Conservation (phyloP, 1,140 invertebrate genomes). For the Mamestra configurata region DNA sequence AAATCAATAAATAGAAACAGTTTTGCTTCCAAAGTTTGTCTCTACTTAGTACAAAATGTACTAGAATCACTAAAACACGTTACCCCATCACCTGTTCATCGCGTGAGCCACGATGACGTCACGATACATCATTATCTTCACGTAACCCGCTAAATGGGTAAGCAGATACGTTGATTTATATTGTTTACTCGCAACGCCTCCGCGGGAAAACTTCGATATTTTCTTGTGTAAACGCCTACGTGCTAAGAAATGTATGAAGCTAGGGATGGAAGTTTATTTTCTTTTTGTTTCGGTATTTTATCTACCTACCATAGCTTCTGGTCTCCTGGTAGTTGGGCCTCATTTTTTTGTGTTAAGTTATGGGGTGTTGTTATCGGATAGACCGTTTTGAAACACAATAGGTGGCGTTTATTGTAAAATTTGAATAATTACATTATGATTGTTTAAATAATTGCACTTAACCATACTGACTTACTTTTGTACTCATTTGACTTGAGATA, state of each 20-base stretch:
- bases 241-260: constrained; percentile 19
- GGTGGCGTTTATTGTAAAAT: too few relatives aligned
- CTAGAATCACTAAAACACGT: background rate
- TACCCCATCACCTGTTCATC: background rate
- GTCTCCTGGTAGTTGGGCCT: background rate
- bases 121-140: constrained; percentile 21
- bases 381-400: too few relatives aligned
- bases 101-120: background rate
- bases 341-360: background rate
- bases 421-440: too few relatives aligned
- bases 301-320: background rate
- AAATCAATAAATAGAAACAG: too few relatives aligned
- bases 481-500: too few relatives aligned
- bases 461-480: too few relatives aligned
- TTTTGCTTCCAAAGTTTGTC: too few relatives aligned
- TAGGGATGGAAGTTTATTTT: background rate
- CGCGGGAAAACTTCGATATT: background rate
- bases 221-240: background rate
- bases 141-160: background rate
- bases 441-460: too few relatives aligned
- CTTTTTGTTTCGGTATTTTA: background rate
- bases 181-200: background rate
- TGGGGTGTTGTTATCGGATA: too few relatives aligned
- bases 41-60: too few relatives aligned
- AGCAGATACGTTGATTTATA: background rate